Evolutionary conservation across 1,140 invertebrate genomes (phyloP).

Genomic region (Drosophila bifasciata): DNA sequence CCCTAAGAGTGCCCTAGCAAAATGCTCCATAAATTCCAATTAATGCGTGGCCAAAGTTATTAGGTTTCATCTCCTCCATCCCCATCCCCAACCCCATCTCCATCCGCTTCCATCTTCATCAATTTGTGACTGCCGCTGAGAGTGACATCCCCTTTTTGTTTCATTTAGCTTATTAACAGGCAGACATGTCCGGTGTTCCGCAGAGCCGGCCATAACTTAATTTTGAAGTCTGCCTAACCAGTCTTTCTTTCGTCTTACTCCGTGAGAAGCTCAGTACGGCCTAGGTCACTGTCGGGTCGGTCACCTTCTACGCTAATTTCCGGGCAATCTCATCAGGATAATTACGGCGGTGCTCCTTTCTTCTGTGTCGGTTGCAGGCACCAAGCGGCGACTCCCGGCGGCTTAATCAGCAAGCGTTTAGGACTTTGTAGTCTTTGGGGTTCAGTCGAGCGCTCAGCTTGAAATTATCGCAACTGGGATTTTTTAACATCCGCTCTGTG

Average conservation of each 20-base stretch:
- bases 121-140: constrained; percentile 56
- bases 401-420: constrained; percentile 65
- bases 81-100: not conserved
- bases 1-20: constrained; percentile 19
- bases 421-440: constrained; percentile 61
- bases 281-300: constrained; percentile 40
- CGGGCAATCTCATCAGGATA: constrained; percentile 70
- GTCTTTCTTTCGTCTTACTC: constrained; percentile 21
- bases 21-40: constrained; percentile 77
- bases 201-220: constrained; percentile 52
- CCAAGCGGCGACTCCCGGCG: constrained; percentile 44
- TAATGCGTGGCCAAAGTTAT: constrained; percentile 75
- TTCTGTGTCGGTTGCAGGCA: constrained; percentile 1
- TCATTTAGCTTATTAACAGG: constrained; percentile 73
- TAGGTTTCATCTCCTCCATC: constrained; percentile 53
- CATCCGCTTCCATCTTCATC: constrained; percentile 57
- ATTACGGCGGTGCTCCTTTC: constrained; percentile 43
- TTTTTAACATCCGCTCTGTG: constrained; percentile 30
- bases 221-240: constrained; percentile 48
- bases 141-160: constrained; percentile 73
- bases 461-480: constrained; percentile 58
- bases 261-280: too few species aligned
- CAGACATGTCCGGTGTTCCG: constrained; percentile 56
- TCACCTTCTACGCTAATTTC: constrained; percentile 30
- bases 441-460: constrained; percentile 55